Evolutionary conservation across 2,113 vertebrate species (phyloP), one percentile per base, ranked within the genome.

Genomic region (Hyperopisus bebe): DNA sequence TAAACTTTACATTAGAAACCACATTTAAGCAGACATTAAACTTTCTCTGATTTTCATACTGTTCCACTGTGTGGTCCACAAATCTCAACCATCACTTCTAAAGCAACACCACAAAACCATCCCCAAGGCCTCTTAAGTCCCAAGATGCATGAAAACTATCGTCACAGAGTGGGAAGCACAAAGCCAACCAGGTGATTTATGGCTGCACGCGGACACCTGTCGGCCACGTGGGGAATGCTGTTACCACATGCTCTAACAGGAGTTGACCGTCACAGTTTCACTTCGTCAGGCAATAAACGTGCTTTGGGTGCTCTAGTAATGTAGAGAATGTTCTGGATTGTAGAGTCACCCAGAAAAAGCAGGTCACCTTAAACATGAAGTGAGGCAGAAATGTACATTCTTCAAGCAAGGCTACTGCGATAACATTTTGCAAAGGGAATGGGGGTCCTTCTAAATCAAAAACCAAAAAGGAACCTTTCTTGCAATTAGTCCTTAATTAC

Each of bases 21-120:
- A 85, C 13, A 35, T 15, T 77, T 17, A 77, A 77, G 70, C 70
- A n/a, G 70, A 4, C 13, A 17, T 77, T 39, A 80, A 15, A 42
- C 1, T 80, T 42, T 19, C 15, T 17, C 35, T n/a, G 35, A 42
- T 19, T 47, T 50, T 48, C 44, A 85, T 47, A 27, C 24, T 21
- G 83, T 3, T 86, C 83, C n/a, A 50, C 44, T 86, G 47, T 31
- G 47, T 50, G 83, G 83, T 47, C n/a, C 83, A 86, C 83, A 86
- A 27, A 86, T 50, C 11, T 86, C 47, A 5, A 50, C 24, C 17
- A 86, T 50, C 47, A 48, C 19, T 85, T 48, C 82, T 48, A 85
- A 24, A 27, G 82, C 8, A 85, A 46, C 46, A 11, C 24, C 21
- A 50, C 83, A 80, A 35, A 3, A 80, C 35, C 31, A 27, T 50